Evolutionary conservation across 37 sponge, comb jelly and placozoan species (phyloP), one percentile per base, ranked within the genome.

Genomic region (Diacarnus erythraeanus): DNA sequence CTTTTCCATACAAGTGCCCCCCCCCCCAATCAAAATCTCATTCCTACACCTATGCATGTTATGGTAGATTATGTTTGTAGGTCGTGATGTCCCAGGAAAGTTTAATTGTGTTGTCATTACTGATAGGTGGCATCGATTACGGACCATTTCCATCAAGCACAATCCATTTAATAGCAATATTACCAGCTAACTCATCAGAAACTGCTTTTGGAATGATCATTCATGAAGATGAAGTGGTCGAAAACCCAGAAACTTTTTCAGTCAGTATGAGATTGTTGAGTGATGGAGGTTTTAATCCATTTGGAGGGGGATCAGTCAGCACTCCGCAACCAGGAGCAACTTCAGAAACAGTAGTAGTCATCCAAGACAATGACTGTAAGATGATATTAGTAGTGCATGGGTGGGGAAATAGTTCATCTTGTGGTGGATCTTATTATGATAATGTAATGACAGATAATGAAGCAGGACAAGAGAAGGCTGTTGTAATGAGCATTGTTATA

Each of bases 321-420:
- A 10, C 60, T 17, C 3, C 4, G 18, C n/a, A n/a, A n/a, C n/a
- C n/a, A n/a, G n/a, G n/a, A n/a, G n/a, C n/a, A n/a, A n/a, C n/a
- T n/a, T n/a, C n/a, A n/a, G n/a, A n/a, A n/a, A 2, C 71, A 40
- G 38, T 3, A 71, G 42, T 42, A 36, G 42, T 71, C 35, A 42
- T 71, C 8, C 42, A 65, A 35, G 66, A 65, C 33, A 65, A 65
- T 10, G 66, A 65, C 66, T 65, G 66, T 65, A 30, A 65, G 66
- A 65, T 31, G 4, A 3, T 59, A 27, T 59, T 59, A 59, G 26
- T 3, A 27, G 4, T 10, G 56, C 17, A n/a, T n/a, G n/a, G n/a
- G n/a, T n/a, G n/a, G n/a, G n/a, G n/a, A n/a, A n/a, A n/a, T n/a
- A n/a, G n/a, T n/a, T n/a, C n/a, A n/a, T n/a, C n/a, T n/a, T n/a